These are phyloP conservation scores for Anthophora plumipes DNA, from an alignment of 2,888 invertebrate species.

Conservation along the genomic window DNA sequence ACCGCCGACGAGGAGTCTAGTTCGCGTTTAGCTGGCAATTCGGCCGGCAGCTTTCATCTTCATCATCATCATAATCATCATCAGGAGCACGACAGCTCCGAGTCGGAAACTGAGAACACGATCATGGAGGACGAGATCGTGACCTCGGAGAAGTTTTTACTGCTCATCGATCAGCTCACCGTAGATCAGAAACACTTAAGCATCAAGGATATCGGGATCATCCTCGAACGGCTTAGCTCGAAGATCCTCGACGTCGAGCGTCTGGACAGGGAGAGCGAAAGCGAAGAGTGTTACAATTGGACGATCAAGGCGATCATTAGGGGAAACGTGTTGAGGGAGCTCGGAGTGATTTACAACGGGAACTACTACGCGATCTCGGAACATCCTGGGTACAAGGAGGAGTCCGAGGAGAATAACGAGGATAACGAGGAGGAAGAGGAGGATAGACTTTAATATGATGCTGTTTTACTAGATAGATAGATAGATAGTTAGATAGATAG, in stretches of 20 bases:
- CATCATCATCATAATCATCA: conserved; percentile 82
- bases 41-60: conserved; percentile 79
- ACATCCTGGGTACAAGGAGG: conserved; percentile 96
- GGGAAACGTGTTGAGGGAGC: conserved; percentile 95
- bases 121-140: conserved; percentile 96
- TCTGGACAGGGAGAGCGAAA: conserved; percentile 95
- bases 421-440: conserved; percentile 94
- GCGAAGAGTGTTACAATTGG: conserved; percentile 98
- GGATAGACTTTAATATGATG: conserved; percentile 85
- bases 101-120: conserved; percentile 97
- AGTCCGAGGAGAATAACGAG: conserved; percentile 93
- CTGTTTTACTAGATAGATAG: conserved; percentile 77
- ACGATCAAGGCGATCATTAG: conserved; percentile 97
- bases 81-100: conserved; percentile 93
- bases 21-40: conserved; percentile 69
- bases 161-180: conserved; percentile 96
- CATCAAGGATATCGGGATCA: conserved; percentile 98
- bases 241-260: conserved; percentile 97
- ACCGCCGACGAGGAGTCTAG: conserved; percentile 87
- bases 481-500: conserved; percentile 79
- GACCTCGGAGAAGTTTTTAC: conserved; percentile 95
- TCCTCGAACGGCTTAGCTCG: conserved; percentile 95
- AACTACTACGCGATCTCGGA: conserved; percentile 98
- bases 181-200: conserved; percentile 96
- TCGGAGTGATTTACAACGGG: conserved; percentile 97